phyloP scores from a whole-genome alignment of 2,113 vertebrate species.

The Alectura lathami region DNA sequence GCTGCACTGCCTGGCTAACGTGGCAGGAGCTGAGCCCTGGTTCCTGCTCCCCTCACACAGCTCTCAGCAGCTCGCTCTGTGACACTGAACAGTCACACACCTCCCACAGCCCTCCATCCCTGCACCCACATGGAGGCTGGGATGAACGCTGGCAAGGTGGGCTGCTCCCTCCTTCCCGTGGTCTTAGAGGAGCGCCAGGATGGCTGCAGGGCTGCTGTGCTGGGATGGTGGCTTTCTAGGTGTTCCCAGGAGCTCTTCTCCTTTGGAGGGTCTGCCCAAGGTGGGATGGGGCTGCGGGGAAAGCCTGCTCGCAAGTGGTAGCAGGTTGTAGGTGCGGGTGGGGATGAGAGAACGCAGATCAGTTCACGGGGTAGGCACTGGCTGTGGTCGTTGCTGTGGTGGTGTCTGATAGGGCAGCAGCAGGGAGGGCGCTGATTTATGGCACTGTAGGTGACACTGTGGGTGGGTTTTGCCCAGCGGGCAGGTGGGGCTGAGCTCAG shows the following conservation, averaged over 20 bases:
- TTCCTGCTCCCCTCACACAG: neutral
- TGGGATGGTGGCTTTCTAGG: neutral
- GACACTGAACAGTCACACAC: neutral
- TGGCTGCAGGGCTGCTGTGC: neutral
- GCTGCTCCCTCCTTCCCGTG: neutral
- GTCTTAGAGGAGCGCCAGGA: accelerated
- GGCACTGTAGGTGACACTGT: neutral
- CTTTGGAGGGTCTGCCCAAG: neutral
- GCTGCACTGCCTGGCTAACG: neutral
- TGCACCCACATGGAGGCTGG: neutral
- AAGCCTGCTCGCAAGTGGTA: neutral
- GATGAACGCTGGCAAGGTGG: neutral
- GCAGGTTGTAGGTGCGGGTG: neutral
- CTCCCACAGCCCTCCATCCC: neutral
- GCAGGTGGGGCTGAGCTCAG: neutral
- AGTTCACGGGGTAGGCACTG: neutral
- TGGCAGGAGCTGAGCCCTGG: neutral
- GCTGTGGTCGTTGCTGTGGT: neutral
- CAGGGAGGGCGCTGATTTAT: neutral
- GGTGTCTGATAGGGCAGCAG: neutral
- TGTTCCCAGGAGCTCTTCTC: neutral
- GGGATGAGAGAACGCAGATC: neutral
- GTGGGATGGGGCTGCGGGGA: neutral
- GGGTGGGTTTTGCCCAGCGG: neutral
- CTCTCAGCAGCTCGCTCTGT: neutral